Evolutionary conservation across 2,888 invertebrate genomes (phyloP).

Genomic region (Blera fallax): DNA sequence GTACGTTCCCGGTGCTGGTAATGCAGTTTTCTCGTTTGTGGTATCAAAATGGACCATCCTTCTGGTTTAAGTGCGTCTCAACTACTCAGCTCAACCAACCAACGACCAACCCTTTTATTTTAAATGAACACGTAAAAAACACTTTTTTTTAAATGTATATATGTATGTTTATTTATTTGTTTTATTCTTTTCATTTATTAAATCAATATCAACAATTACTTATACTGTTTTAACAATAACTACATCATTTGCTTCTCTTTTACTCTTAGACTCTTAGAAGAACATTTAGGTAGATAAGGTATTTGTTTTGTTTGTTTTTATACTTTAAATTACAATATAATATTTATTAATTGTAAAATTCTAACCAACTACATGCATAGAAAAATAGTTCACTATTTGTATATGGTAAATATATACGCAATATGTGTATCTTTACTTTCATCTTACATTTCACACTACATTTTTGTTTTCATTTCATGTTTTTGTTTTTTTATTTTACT

Average conservation of each 20-base stretch:
- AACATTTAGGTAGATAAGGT: slow-evolving; percentile 63
- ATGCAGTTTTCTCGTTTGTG: too few species aligned
- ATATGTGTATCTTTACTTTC: slow-evolving; percentile 33
- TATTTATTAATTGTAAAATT: slow-evolving; percentile 42
- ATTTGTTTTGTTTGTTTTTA: slow-evolving; percentile 30
- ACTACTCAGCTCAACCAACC: too few species aligned
- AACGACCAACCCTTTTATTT: too few species aligned
- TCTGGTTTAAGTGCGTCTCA: too few species aligned
- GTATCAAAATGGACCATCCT: too few species aligned
- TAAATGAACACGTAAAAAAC: not conserved
- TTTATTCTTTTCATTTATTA: slow-evolving; percentile 28
- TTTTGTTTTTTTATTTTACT: slow-evolving; percentile 1
- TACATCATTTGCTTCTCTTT: slow-evolving; percentile 36
- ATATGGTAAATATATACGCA: slow-evolving; percentile 48
- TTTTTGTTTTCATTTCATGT: not conserved
- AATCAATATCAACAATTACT: slow-evolving; percentile 60
- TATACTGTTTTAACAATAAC: slow-evolving; percentile 51
- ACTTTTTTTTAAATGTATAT: not conserved
- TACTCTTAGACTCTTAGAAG: slow-evolving; percentile 38
- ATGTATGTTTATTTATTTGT: not conserved
- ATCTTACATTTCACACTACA: slow-evolving; percentile 29
- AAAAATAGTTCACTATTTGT: slow-evolving; percentile 56
- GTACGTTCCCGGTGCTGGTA: too few species aligned
- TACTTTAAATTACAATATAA: slow-evolving; percentile 20
- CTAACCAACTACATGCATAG: slow-evolving; percentile 56